Evolutionary conservation across 2,888 invertebrate species (phyloP).

Genomic region (Sisyra terminalis): DNA sequence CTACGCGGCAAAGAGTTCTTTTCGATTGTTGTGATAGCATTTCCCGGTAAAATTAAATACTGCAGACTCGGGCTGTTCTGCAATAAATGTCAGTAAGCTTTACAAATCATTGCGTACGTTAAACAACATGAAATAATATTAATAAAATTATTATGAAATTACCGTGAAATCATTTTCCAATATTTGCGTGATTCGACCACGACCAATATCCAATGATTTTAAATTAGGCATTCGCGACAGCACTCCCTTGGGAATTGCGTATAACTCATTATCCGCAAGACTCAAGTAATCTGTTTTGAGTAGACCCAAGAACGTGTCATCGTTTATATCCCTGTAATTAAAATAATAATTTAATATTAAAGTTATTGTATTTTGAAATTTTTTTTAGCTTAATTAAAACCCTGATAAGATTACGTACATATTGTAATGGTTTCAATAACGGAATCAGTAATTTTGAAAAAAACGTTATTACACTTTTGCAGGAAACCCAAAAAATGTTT

Average conservation of each 20-base stretch:
- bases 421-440: too few species aligned
- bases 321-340: conserved; percentile 50
- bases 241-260: conserved; percentile 58
- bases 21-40: conserved; percentile 56
- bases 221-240: conserved; percentile 60
- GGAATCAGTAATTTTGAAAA: too few species aligned
- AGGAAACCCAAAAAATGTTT: too few species aligned
- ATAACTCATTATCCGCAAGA: conserved; percentile 62
- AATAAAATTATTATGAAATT: conserved; percentile 17
- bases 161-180: conserved; percentile 62
- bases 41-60: conserved; percentile 56
- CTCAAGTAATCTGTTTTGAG: conserved; percentile 59
- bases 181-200: conserved; percentile 60
- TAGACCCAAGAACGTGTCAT: conserved; percentile 58
- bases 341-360: too few species aligned
- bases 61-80: conserved; percentile 44
- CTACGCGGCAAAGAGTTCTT: conserved; percentile 51
- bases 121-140: not conserved
- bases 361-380: too few species aligned
- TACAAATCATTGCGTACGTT: conserved; percentile 7
- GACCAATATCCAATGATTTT: conserved; percentile 63
- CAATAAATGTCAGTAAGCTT: conserved; percentile 14
- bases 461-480: too few species aligned
- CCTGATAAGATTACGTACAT: too few species aligned
- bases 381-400: too few species aligned